A percentile compares a stretch with the other conserved stretches of the same genome.
Conservation (phyloP, 2,113 vertebrate genomes). For the Thryonomys swinderianus region DNA sequence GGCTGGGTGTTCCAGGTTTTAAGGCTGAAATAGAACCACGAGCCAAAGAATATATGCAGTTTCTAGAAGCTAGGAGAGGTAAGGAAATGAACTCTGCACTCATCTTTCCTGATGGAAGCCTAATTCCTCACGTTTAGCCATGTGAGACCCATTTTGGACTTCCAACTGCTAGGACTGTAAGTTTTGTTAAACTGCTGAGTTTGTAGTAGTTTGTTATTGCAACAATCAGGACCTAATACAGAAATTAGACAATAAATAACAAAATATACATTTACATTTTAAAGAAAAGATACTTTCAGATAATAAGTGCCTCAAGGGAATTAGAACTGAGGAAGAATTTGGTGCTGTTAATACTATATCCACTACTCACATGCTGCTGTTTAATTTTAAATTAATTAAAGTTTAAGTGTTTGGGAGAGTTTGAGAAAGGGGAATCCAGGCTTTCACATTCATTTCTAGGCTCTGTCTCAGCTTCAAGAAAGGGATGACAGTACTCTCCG, state of each 20-base stretch:
- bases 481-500: too few species aligned
- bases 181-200: not conserved
- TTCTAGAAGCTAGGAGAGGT: not conserved
- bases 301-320: not conserved
- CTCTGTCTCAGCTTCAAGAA: too few species aligned
- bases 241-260: not conserved
- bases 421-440: too few species aligned
- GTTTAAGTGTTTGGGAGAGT: not conserved
- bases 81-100: not conserved
- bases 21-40: not conserved
- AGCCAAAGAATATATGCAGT: not conserved
- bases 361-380: not conserved
- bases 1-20: not conserved
- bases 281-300: not conserved
- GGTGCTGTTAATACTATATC: not conserved
- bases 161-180: not conserved
- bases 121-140: not conserved
- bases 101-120: not conserved
- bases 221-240: not conserved
- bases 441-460: too few species aligned
- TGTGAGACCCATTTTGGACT: not conserved
- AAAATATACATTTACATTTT: not conserved
- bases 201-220: not conserved
- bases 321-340: not conserved
- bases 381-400: conserved; percentile 28